Conservation (phyloP, 2,797 vertebrate genomes). For the Labeo calbasu region DNA sequence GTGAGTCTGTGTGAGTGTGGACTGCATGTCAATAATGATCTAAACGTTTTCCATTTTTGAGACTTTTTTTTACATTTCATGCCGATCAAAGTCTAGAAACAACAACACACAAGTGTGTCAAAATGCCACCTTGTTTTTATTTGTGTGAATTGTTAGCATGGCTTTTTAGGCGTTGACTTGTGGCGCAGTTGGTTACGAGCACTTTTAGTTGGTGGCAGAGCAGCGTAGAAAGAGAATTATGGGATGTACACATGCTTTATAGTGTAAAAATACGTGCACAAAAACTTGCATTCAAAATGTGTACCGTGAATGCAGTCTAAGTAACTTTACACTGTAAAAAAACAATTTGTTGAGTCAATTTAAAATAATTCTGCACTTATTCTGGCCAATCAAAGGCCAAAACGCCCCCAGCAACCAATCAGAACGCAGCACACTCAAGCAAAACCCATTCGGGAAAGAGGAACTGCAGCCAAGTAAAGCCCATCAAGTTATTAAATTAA, state of each 20-base stretch:
- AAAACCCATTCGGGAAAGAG: conserved; percentile 1
- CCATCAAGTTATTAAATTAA: background rate
- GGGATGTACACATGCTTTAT: background rate
- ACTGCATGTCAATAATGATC: background rate
- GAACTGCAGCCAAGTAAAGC: conserved; percentile 8
- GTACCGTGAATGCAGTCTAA: too few relatives aligned
- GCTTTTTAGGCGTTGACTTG: background rate
- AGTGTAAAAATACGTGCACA: background rate
- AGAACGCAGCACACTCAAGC: background rate
- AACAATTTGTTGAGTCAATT: background rate
- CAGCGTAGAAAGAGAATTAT: background rate
- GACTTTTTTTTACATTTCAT: background rate
- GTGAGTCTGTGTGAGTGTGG: background rate
- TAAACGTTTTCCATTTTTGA: background rate
- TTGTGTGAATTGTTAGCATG: background rate
- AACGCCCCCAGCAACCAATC: conserved; percentile 8
- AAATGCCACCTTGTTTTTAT: background rate
- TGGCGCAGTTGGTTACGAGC: background rate
- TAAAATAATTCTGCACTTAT: conserved; percentile 10
- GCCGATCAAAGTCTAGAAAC: background rate
- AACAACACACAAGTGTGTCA: background rate
- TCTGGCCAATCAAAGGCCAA: conserved; percentile 7
- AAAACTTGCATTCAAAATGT: too few relatives aligned
- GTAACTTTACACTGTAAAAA: too few relatives aligned
- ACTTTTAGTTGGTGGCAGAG: background rate